Evolutionary conservation across 2,888 invertebrate species (phyloP).

Genomic region (Nomada flava): DNA sequence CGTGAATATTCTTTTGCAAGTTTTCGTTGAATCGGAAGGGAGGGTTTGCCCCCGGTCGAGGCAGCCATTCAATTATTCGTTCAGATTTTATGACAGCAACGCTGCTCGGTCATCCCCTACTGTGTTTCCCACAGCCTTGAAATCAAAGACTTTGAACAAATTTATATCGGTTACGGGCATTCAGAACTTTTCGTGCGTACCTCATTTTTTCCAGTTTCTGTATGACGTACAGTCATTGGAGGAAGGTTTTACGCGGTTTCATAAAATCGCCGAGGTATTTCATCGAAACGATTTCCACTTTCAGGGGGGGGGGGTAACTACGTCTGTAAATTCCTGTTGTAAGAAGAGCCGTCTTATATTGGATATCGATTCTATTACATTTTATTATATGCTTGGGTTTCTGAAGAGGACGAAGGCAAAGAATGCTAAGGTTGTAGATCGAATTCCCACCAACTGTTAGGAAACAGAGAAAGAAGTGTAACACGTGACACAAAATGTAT

Average conservation of each 20-base stretch:
- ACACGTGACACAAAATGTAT: not conserved
- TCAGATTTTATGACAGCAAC: not conserved
- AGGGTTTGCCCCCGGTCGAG: too few species aligned
- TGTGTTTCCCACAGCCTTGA: not conserved
- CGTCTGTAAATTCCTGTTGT: conserved; percentile 32
- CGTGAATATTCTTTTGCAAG: too few species aligned
- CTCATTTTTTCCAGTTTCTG: not conserved
- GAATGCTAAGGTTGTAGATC: not conserved
- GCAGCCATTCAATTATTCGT: not conserved
- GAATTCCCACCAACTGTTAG: not conserved
- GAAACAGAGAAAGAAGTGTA: not conserved
- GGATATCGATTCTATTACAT: conserved; percentile 39
- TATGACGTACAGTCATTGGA: not conserved
- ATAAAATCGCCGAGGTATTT: conserved; percentile 35
- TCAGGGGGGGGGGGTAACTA: conserved; percentile 19
- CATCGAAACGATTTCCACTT: conserved; percentile 25
- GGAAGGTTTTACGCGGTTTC: conserved; percentile 35
- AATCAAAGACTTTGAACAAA: not conserved
- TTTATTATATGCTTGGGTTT: conserved; percentile 20
- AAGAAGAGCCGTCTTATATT: conserved; percentile 25
- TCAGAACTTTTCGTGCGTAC: not conserved
- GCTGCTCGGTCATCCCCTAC: not conserved
- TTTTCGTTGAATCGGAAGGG: too few species aligned
- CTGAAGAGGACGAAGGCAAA: not conserved
- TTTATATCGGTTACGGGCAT: not conserved